A percentile compares a stretch with the other conserved stretches of the same genome.
Evolutionary conservation across 2,113 vertebrate genomes (phyloP).

Genomic region (Verasper variegatus): DNA sequence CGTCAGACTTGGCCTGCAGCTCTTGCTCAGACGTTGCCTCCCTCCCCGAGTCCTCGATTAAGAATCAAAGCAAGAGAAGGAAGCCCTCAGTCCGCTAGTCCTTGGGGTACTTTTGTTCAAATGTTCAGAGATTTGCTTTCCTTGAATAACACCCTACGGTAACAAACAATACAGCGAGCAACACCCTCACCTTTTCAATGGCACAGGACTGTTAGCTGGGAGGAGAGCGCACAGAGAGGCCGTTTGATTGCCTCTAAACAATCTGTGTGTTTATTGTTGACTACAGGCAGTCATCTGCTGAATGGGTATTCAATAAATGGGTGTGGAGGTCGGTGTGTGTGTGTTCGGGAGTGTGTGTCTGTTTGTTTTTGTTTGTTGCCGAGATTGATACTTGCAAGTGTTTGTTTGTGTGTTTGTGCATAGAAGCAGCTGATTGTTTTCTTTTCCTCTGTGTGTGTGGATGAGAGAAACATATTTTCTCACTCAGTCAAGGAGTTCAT

Average conservation of each 20-base stretch:
- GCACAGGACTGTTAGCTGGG: conserved; percentile 60
- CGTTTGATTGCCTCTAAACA: conserved; percentile 79
- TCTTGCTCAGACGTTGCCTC: conserved; percentile 51
- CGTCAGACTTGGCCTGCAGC: conserved; percentile 61
- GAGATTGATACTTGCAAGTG: conserved; percentile 56
- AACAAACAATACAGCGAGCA: conserved; percentile 80
- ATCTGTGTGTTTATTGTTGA: conserved; percentile 80
- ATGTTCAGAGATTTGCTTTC: conserved; percentile 85
- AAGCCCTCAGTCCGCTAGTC: conserved; percentile 84
- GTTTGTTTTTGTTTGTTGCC: conserved; percentile 64
- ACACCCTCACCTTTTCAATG: conserved; percentile 81
- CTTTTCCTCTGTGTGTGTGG: conserved; percentile 28
- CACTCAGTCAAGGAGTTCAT: neutral
- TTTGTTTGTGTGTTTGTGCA: conserved; percentile 52
- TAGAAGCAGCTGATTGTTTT: conserved; percentile 38
- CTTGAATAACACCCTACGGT: conserved; percentile 78
- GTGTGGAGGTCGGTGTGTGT: conserved; percentile 56
- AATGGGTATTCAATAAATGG: conserved; percentile 68
- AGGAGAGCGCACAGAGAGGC: conserved; percentile 61
- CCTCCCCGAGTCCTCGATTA: conserved; percentile 78
- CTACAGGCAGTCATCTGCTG: conserved; percentile 60
- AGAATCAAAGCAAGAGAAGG: conserved; percentile 86
- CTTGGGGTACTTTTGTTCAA: conserved; percentile 86
- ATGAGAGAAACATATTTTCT: conserved; percentile 16
- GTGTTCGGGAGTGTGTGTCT: conserved; percentile 62